These are phyloP conservation scores for Epinephelus awoara DNA, from an alignment of 2,797 vertebrate species.

Conservation along the genomic window DNA sequence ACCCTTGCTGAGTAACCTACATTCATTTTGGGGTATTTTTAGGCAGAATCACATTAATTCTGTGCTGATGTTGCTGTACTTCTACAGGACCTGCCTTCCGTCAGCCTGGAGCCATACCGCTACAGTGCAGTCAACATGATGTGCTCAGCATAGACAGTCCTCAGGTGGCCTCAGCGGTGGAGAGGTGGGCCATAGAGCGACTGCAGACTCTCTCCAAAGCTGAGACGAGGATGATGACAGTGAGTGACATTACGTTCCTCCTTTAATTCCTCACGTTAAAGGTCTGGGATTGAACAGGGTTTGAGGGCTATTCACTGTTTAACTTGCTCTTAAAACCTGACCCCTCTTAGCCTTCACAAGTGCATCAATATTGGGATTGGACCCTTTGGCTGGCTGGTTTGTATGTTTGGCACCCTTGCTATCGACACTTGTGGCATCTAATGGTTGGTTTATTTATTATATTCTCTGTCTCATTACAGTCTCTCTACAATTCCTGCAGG, in stretches of 20 bases:
- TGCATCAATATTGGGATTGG: too few species aligned
- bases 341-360: too few species aligned
- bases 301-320: too few species aligned
- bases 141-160: constrained; percentile 92
- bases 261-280: background rate
- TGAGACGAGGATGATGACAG: constrained; percentile 96
- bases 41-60: constrained; percentile 7
- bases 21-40: constrained; percentile 6
- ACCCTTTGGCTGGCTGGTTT: too few species aligned
- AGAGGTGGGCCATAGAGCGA: constrained; percentile 97
- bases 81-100: constrained; percentile 92
- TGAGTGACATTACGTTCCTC: constrained; percentile 76
- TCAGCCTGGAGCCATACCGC: constrained; percentile 96
- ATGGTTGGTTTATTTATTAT: too few species aligned
- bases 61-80: background rate
- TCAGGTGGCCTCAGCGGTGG: constrained; percentile 91
- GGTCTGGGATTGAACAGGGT: too few species aligned
- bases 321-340: too few species aligned
- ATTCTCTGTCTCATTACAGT: too few species aligned
- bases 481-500: too few species aligned
- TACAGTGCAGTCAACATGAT: constrained; percentile 99
- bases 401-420: too few species aligned
- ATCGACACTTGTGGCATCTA: too few species aligned
- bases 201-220: constrained; percentile 92
- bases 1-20: constrained; percentile 33